phyloP scores from a whole-genome alignment of 2,797 vertebrate genomes.

The Acanthornis magna region DNA sequence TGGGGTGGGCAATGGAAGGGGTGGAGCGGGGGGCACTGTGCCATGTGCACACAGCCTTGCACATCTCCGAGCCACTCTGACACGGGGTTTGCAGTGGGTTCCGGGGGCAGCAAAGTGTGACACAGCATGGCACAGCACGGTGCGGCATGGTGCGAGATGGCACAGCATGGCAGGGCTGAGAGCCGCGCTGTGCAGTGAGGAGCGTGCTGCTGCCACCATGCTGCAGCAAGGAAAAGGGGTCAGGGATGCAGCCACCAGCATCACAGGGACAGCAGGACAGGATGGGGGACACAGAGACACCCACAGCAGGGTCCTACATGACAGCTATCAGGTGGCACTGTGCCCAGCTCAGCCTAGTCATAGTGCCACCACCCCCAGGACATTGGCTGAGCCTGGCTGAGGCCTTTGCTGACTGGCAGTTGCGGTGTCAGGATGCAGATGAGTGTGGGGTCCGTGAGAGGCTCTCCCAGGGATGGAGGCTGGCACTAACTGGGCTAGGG shows the following conservation, averaged over 20 bases:
- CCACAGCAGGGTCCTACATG: not conserved
- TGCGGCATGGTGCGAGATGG: fast-evolving
- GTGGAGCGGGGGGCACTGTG: fast-evolving
- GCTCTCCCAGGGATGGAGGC: not conserved
- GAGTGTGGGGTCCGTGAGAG: not conserved
- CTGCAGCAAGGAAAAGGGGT: not conserved
- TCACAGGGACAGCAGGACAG: fast-evolving
- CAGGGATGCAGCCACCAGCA: fast-evolving
- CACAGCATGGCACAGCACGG: fast-evolving
- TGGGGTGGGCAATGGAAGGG: too few species aligned
- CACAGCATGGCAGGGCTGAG: fast-evolving
- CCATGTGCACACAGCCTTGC: fast-evolving
- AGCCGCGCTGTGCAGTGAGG: not conserved
- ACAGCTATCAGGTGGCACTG: too few species aligned
- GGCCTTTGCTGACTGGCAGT: not conserved
- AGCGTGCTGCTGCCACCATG: not conserved
- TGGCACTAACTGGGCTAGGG: fast-evolving
- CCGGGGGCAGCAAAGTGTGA: not conserved
- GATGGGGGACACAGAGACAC: not conserved
- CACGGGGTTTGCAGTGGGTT: not conserved
- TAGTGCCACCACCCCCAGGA: not conserved
- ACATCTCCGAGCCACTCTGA: fast-evolving
- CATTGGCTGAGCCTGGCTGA: not conserved
- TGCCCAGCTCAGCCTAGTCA: not conserved
- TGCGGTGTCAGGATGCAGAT: not conserved